Conservation (phyloP, 2,888 invertebrate species). For the Neria commutata region DNA sequence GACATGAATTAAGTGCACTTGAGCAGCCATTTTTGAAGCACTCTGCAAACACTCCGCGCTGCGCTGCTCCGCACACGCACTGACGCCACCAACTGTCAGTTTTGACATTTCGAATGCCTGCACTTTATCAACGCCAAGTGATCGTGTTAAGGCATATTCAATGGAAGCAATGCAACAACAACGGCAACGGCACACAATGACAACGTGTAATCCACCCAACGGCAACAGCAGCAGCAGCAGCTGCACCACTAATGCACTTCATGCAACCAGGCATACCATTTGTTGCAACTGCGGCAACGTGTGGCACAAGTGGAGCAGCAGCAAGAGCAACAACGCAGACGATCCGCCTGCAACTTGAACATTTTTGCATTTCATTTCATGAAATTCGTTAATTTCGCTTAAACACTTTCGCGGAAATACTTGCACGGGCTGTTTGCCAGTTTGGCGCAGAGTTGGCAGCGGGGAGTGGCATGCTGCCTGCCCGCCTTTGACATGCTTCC, state of each 20-base stretch:
- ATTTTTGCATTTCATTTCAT: neutral
- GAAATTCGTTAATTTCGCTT: neutral
- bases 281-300: no score
- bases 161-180: no score
- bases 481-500: neutral
- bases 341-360: no score
- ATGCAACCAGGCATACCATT: no score
- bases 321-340: neutral
- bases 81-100: conserved; percentile 37
- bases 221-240: neutral
- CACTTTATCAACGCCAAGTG: conserved; percentile 3
- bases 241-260: no score
- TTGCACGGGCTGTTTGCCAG: neutral
- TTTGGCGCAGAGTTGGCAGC: no score
- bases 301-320: no score
- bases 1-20: conserved; percentile 1
- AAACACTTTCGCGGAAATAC: neutral
- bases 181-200: no score
- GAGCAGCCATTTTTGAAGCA: neutral
- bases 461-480: neutral
- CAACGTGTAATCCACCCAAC: no score
- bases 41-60: neutral
- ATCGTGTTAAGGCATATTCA: conserved; percentile 9
- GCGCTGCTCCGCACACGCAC: conserved; percentile 25
- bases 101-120: conserved; percentile 32